A percentile compares a stretch with the other conserved stretches of the same genome.
phyloP scores from a whole-genome alignment of 2,113 vertebrate genomes.

The Festucalex cinctus region DNA sequence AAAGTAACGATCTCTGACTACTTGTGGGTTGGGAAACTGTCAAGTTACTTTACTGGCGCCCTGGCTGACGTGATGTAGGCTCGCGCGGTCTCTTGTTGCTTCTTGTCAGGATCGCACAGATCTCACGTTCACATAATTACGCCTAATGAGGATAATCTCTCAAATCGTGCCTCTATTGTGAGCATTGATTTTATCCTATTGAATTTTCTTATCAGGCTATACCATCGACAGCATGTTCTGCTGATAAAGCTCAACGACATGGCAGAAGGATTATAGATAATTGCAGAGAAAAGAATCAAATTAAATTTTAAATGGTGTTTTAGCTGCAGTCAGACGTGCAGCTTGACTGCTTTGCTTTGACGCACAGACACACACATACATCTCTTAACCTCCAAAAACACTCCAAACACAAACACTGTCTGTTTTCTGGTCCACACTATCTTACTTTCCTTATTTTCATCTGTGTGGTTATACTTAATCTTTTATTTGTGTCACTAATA shows the following conservation, averaged over 20 bases:
- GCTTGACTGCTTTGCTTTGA: constrained; percentile 21
- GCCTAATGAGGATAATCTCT: constrained; percentile 62
- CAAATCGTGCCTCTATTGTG: constrained; percentile 45
- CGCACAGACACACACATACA: neutral
- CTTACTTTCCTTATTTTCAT: neutral
- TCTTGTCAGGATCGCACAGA: constrained; percentile 27
- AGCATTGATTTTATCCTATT: constrained; percentile 37
- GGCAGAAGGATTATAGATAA: constrained; percentile 43
- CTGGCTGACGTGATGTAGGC: neutral
- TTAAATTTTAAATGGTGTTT: constrained; percentile 40
- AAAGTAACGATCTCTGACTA: neutral
- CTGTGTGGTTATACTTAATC: neutral
- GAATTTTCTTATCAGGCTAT: constrained; percentile 46
- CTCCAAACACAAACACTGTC: neutral
- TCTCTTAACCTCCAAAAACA: neutral
- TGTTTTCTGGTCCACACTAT: neutral
- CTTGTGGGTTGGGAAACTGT: neutral
- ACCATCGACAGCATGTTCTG: constrained; percentile 35
- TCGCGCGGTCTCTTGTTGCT: constrained; percentile 6
- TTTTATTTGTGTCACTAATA: constrained; percentile 8
- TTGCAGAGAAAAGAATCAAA: constrained; percentile 37
- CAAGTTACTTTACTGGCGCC: neutral
- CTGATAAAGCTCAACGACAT: constrained; percentile 51
- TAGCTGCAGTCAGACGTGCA: constrained; percentile 5
- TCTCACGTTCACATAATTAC: constrained; percentile 36